Evolutionary conservation across 1,140 invertebrate genomes (phyloP), one percentile per base, ranked within the genome.

Genomic region (Drosophila malerkotliana): DNA sequence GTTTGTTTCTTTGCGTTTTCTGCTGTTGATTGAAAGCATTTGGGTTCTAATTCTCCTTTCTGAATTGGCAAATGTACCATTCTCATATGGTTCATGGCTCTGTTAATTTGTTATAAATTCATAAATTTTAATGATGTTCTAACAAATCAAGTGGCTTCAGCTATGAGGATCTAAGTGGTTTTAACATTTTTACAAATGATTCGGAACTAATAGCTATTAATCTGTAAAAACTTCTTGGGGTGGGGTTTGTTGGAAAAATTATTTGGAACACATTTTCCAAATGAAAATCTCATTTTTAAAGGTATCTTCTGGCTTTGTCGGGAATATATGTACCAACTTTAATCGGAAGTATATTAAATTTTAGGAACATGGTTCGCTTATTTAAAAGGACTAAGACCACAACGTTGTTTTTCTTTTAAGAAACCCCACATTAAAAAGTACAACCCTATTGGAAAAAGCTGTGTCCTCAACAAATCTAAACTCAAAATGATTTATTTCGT

Each of bases 11-110:
- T 39, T 28, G 32, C 32, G 21, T 30, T 10, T 14, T 10, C 21
- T 28, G 52, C 44, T 60, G 73, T 52, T 87, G 82, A 85, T 85
- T 85, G 82, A 85, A 82, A 74, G 72, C 80, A 76, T 78, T 83
- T 85, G 78, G 74, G 72, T 75, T 82, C 82, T 74, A 57, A 82
- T 77, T 64, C 82, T 61, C 57, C 54, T 52, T 85, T 57, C 68
- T 77, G 9, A 77, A 85, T 80, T 60, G 68, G 48, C 56, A 8
- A 59, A 60, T 73, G 4, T 15, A 9, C 72, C 39, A 77, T 77
- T 85, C 56, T 55, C 64, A 41, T 18, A 44, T 15, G 4, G 41
- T 28, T 28, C 26, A 28, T 28, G 26, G 4, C 12, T 37, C 34
- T 37, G 12, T 1, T 37, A 37, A 37, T 37, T 12, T 37, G 34